Conservation (phyloP, 2,797 vertebrate species). For the Oreonectes daqikongensis region DNA sequence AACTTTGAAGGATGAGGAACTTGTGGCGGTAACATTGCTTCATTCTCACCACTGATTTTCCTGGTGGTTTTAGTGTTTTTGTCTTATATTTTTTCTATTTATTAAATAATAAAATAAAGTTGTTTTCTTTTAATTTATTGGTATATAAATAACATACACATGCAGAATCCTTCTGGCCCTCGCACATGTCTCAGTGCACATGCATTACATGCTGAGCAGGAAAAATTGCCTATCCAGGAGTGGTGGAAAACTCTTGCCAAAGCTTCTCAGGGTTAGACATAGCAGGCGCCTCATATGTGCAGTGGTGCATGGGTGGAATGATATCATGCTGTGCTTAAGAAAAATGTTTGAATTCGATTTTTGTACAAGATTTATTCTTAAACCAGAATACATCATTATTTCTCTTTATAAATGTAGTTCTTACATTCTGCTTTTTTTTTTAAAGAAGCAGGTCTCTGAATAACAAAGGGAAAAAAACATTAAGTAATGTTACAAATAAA, state of each 20-base stretch:
- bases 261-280: background rate
- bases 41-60: background rate
- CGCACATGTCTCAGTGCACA: background rate
- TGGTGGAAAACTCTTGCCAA: conserved; percentile 1
- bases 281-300: background rate
- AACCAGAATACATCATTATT: background rate
- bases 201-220: conserved; percentile 10
- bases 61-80: background rate
- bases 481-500: background rate
- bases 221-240: background rate
- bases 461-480: too few species aligned
- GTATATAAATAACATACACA: conserved; percentile 1
- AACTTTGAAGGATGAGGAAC: background rate
- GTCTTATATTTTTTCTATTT: conserved; percentile 2
- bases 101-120: conserved; percentile 16
- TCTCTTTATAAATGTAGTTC: background rate
- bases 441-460: background rate
- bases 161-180: conserved; percentile 4
- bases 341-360: background rate
- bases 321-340: background rate
- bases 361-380: background rate
- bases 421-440: background rate
- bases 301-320: background rate
- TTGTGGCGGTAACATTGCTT: background rate
- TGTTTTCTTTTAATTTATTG: background rate